Evolutionary conservation across 2,888 invertebrate species (phyloP).

Genomic region (Prenolepis imparis): DNA sequence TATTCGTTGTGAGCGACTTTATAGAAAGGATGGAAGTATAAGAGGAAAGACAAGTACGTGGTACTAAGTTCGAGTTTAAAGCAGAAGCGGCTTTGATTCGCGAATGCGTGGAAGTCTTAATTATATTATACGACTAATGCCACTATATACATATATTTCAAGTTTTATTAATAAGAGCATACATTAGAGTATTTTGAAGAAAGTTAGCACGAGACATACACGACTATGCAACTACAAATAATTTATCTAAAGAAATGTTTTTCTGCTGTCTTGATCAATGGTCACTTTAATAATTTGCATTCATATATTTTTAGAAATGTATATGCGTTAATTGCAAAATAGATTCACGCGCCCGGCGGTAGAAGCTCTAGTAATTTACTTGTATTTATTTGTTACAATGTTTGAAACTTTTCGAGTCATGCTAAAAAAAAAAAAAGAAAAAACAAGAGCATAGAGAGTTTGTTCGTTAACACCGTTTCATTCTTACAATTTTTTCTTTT

Average conservation of each 20-base stretch:
- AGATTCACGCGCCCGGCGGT: background rate
- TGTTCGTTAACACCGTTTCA: conserved; percentile 17
- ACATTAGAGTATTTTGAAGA: background rate
- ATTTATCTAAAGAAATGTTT: background rate
- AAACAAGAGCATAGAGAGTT: conserved; percentile 11
- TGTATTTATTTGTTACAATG: conserved; percentile 5
- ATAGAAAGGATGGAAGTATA: background rate
- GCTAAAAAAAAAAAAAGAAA: background rate
- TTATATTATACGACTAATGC: background rate
- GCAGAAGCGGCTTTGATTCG: conserved; percentile 1
- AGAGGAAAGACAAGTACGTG: background rate
- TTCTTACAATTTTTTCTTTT: background rate
- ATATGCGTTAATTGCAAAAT: conserved; percentile 32
- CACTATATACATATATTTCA: background rate
- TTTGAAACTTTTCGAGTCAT: conserved; percentile 1
- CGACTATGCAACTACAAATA: background rate
- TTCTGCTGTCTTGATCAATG: background rate
- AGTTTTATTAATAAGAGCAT: conserved; percentile 25
- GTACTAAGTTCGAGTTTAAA: background rate
- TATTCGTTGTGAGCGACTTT: conserved; percentile 24
- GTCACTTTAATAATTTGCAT: background rate
- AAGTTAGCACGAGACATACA: background rate
- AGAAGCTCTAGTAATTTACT: background rate
- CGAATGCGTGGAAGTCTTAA: background rate
- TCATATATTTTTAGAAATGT: background rate